Conservation (phyloP, 92 coral and sea anemone species). For the Hydrozoanthus gracilis region DNA sequence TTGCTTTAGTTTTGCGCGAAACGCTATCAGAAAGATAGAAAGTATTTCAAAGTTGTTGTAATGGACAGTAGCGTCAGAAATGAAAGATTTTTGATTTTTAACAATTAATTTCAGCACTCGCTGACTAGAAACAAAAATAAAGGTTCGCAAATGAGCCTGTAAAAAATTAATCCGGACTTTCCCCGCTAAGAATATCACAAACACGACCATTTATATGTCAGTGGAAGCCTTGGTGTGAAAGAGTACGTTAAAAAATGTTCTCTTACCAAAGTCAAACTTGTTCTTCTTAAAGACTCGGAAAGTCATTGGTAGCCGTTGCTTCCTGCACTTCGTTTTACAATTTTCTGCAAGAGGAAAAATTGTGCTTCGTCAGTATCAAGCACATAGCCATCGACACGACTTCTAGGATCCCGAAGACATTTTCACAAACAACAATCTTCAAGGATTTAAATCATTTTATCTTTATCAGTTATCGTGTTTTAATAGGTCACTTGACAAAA, state of each 20-base stretch:
- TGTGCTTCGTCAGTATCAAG: too few species aligned
- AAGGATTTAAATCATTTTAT: too few species aligned
- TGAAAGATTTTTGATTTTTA: not conserved
- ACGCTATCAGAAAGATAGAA: constrained; percentile 6
- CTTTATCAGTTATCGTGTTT: too few species aligned
- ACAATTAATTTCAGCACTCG: too few species aligned
- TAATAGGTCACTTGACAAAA: too few species aligned
- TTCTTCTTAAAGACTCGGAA: not conserved
- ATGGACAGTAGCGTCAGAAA: not conserved
- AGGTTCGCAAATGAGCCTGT: too few species aligned
- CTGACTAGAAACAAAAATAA: too few species aligned
- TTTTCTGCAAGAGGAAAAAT: not conserved
- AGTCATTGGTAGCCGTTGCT: not conserved
- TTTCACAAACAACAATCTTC: too few species aligned
- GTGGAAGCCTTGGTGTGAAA: not conserved
- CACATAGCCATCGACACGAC: too few species aligned
- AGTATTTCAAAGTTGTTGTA: not conserved
- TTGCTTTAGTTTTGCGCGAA: constrained; percentile 25
- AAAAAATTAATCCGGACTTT: too few species aligned
- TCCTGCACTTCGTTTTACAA: not conserved
- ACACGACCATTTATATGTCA: not conserved
- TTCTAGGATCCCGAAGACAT: too few species aligned
- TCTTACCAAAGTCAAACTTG: constrained; percentile 35
- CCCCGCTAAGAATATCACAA: too few species aligned
- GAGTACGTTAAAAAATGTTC: not conserved